Conservation (phyloP, 1,140 invertebrate species). For the Portunus trituberculatus region DNA sequence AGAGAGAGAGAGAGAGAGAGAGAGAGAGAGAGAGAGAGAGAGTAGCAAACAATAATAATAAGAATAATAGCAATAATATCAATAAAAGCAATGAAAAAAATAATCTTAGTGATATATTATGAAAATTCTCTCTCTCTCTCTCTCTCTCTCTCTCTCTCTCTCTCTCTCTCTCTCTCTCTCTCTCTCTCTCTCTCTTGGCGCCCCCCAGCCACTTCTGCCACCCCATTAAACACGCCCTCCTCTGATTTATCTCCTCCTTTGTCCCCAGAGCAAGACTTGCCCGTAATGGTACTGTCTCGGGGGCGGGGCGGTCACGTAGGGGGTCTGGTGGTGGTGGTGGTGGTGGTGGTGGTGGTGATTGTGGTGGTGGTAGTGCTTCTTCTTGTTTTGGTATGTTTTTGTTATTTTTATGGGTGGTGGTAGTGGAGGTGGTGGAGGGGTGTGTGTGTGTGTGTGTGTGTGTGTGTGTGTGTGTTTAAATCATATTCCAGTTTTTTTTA, state of each 20-base stretch:
- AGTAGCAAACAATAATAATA: not conserved
- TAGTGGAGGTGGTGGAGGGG: not conserved
- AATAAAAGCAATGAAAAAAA: not conserved
- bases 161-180: conserved; percentile 20
- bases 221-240: conserved; percentile 26
- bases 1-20: not conserved
- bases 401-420: not conserved
- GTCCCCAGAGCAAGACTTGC: not conserved
- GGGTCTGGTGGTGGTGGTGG: not conserved
- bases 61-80: not conserved
- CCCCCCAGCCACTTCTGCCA: conserved; percentile 1
- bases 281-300: not conserved
- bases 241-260: conserved; percentile 33
- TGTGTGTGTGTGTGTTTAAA: conserved; percentile 23
- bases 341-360: not conserved
- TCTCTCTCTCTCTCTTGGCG: not conserved
- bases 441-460: conserved; percentile 33
- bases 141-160: conserved; percentile 12
- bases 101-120: not conserved
- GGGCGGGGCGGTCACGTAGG: not conserved
- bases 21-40: not conserved
- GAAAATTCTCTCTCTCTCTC: not conserved
- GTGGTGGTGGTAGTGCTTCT: not conserved
- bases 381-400: conserved; percentile 2
- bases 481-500: not conserved